Base-by-base conservation (phyloP, 1,140 invertebrate species). In the Asobara japonica region DNA sequence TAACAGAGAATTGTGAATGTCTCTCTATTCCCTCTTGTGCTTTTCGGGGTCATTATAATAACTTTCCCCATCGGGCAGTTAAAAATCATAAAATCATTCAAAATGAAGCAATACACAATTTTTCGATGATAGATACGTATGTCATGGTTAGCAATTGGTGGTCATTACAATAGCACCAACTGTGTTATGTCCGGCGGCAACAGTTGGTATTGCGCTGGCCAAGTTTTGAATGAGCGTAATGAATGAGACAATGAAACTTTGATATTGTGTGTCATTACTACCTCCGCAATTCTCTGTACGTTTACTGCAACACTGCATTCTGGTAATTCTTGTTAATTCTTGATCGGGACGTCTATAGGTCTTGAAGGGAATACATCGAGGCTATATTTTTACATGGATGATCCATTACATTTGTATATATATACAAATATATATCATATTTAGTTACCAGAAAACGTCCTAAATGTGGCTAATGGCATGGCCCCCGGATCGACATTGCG, bases 141-240 rank as follows among this genome's bases (percentile, higher is more conserved):
- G 18, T 16, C 6, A 16, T 16, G 5, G 41, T 5, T 5, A 11
- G 41, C 5, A 45, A 45, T 45, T 45, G n/a, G 41, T 45, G 41
- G 41, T 45, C 41, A 45, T 45, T 13, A 56, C 51, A 22, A 56
- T 56, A 27, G 3, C 51, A 25, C 18, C 51, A 10, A 27, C 20
- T 2, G 51, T 22, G 51, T 56, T 56, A 56, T 56, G 22, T 56
- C 25, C 20, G 25, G 7, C 16, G 41, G 22, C 51, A 56, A 56
- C 51, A 56, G 22, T 27, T 56, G 22, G 20, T 56, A 56, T 10
- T 56, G 51, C 25, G 25, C 51, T 56, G 51, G 22, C 22, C 11
- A 56, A 56, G 51, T 27, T 56, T 25, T 56, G 51, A 56, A 56
- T 56, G 51, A 27, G 51, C 18, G 22, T 27, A 25, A 56, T 56